Conservation (phyloP, 1,140 invertebrate species). For the Zeugodacus cucurbitae region DNA sequence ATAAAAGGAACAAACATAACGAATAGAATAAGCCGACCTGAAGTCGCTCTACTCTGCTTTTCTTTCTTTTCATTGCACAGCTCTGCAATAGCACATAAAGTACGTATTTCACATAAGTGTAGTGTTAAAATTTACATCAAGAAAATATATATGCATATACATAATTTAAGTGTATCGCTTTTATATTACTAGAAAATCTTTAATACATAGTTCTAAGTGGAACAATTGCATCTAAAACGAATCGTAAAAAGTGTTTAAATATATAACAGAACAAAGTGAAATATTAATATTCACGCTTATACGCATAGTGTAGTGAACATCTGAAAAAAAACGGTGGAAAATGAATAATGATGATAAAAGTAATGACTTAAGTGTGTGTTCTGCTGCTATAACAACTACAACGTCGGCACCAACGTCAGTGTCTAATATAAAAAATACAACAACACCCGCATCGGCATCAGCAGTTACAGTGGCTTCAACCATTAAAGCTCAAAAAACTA, state of each 20-base stretch:
- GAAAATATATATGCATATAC: neutral
- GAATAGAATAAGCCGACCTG: neutral
- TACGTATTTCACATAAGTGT: neutral
- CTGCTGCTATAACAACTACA: constrained; percentile 48
- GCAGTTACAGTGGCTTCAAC: constrained; percentile 31
- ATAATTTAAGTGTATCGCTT: neutral
- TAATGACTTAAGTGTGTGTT: constrained; percentile 58
- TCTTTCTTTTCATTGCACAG: neutral
- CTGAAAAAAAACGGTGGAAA: constrained; percentile 46
- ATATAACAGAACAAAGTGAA: neutral
- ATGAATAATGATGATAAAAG: constrained; percentile 66
- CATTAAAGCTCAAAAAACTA: constrained; percentile 30
- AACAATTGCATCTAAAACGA: constrained; percentile 23
- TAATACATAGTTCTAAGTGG: neutral
- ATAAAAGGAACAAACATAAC: neutral
- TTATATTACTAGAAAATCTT: neutral
- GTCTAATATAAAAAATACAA: constrained; percentile 41
- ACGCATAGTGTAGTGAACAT: neutral
- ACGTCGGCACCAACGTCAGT: constrained; percentile 40
- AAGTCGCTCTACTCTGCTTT: neutral
- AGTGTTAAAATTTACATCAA: neutral
- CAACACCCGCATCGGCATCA: constrained; percentile 23
- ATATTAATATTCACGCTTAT: neutral
- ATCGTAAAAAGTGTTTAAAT: neutral
- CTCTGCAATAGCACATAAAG: neutral